Percentiles rank a stretch among this genome's conserved stretches.
Evolutionary conservation across 2,888 invertebrate species (phyloP).

Genomic region (Sympetrum striolatum): DNA sequence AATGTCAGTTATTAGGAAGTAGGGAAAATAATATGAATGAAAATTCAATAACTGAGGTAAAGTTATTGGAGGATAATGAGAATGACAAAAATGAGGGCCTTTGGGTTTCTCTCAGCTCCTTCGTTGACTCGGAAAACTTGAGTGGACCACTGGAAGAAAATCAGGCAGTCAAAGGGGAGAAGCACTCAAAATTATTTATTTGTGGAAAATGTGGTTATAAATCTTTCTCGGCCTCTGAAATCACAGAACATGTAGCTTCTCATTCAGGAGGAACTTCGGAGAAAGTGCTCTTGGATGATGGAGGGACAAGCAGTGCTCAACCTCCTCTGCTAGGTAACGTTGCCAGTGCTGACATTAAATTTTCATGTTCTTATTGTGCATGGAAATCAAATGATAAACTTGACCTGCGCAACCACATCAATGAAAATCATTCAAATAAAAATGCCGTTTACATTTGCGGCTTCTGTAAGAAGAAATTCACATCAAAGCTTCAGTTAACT

Average conservation of each 20-base stretch:
- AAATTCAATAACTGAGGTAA: slow-evolving; percentile 46
- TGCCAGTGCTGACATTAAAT: not conserved
- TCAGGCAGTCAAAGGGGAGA: not conserved
- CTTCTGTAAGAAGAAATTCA: slow-evolving; percentile 47
- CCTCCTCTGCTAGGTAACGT: not conserved
- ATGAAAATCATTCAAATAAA: not conserved
- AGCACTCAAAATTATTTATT: not conserved
- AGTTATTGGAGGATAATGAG: slow-evolving; percentile 47
- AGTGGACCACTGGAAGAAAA: not conserved
- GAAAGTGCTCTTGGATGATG: not conserved
- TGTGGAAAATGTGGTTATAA: slow-evolving; percentile 13
- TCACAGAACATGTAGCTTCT: not conserved
- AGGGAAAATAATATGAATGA: slow-evolving; percentile 32
- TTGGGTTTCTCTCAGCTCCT: not conserved
- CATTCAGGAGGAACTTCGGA: not conserved
- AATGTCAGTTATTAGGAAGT: slow-evolving; percentile 38
- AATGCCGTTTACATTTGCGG: slow-evolving; percentile 42
- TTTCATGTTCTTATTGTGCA: not conserved
- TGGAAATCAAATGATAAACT: not conserved
- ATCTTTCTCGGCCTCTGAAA: not conserved
- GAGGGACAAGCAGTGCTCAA: not conserved
- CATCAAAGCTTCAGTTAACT: slow-evolving; percentile 45
- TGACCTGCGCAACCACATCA: not conserved
- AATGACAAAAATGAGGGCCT: slow-evolving; percentile 44
- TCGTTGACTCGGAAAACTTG: not conserved